Evolutionary conservation across 2,797 vertebrate genomes (phyloP), one percentile per base, ranked within the genome.

Genomic region (Novumbra hubbsi): DNA sequence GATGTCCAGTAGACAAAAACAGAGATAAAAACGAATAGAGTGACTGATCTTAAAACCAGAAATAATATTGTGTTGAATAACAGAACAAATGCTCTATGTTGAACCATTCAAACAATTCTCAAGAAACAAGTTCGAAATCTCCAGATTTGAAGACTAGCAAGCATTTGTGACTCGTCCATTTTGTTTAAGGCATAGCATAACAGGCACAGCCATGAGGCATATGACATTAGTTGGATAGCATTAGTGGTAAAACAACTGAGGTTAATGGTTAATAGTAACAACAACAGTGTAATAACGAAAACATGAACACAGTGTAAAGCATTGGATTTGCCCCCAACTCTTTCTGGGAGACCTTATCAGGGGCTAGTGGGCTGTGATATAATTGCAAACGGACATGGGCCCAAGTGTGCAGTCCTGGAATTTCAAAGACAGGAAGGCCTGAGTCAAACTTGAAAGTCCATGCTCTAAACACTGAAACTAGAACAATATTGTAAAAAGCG

Each of bases 361-460:
- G 67, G 38, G 34, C 52, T 17, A 60, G 24, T 1, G 12, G 32
- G 65, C 38, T 7, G 6, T 60, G 70, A 2, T 62, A 64, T 74
- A 60, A 72, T n/a, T n/a, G 17, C 70, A 27, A 57, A 68, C 63
- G 60, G 30, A 49, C 49, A 38, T 17, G 0, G 63, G 65, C 11
- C 27, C 21, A 45, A 62, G 68, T 21, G 62, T 60, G 67, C 55
- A 49, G 32, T 2, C 1, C 45, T 50, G 70, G 71, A 72, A 62
- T 83, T 80, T 82, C 70, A 87, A 80, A 81, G 71, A 84, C 82
- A 86, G 82, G 84, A 85, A 88, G 80, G 60, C 50, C 79, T 76
- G 66, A 68, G 82, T 87, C 86, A 73, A 72, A 38, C 21, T 67
- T 17, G 72, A 34, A 70, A 60, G 21, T 7, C 63, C 64, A 70